phyloP scores from a whole-genome alignment of 1,140 invertebrate genomes.

The Plodia interpunctella region DNA sequence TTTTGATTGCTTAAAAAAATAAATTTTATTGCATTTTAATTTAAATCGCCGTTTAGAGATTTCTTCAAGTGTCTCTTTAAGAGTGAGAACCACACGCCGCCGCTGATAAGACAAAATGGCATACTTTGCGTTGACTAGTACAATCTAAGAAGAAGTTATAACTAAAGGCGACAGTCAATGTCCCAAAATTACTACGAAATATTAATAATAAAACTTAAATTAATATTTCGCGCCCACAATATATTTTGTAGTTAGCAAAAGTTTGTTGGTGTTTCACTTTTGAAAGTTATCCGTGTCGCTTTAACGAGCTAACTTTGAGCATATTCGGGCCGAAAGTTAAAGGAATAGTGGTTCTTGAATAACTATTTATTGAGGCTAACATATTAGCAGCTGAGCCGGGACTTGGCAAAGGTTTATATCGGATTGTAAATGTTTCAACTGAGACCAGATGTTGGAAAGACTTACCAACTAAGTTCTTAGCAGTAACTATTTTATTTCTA shows the following conservation, averaged over 20 bases:
- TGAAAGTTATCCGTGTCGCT: constrained; percentile 30
- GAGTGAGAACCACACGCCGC: too few species aligned
- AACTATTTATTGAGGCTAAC: constrained; percentile 28
- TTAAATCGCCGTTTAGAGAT: too few species aligned
- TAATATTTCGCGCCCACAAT: constrained; percentile 13
- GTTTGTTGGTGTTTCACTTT: constrained; percentile 30
- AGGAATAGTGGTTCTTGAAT: constrained; percentile 25
- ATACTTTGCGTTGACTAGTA: too few species aligned
- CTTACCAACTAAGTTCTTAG: background rate
- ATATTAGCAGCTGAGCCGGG: constrained; percentile 15
- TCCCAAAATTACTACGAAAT: too few species aligned
- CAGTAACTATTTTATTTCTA: background rate
- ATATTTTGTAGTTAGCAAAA: constrained; percentile 23
- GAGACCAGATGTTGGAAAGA: background rate
- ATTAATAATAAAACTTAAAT: background rate
- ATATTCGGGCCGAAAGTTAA: constrained; percentile 24
- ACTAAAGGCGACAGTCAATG: too few species aligned
- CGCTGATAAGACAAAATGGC: too few species aligned
- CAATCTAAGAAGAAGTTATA: too few species aligned
- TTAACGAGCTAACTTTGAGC: constrained; percentile 38
- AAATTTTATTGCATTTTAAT: too few species aligned
- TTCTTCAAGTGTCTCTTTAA: too few species aligned
- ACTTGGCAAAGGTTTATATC: constrained; percentile 5
- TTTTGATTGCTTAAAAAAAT: too few species aligned
- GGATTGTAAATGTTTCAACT: background rate